Evolutionary conservation across 2,113 vertebrate species (phyloP).

Genomic region (Neolamprologus devosi): DNA sequence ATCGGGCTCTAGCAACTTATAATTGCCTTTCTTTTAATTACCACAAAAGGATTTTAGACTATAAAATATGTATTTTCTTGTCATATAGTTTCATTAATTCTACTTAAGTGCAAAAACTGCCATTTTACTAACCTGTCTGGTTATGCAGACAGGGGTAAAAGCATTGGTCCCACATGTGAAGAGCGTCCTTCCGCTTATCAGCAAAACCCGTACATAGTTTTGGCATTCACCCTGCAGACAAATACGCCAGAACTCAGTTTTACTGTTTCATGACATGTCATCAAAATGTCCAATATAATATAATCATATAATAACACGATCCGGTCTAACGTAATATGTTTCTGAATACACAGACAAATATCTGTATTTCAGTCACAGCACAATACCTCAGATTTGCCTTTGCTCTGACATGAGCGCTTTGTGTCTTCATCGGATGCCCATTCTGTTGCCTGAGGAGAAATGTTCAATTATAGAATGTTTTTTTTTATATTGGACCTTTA

Average conservation of each 20-base stretch:
- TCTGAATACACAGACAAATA: not conserved
- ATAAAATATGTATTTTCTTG: not conserved
- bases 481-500: not conserved
- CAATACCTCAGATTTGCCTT: slow-evolving; percentile 90
- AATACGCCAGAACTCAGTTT: not conserved
- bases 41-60: not conserved
- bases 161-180: slow-evolving; percentile 93
- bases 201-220: slow-evolving; percentile 90
- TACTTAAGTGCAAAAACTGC: not conserved
- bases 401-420: slow-evolving; percentile 88
- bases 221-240: slow-evolving; percentile 87
- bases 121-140: slow-evolving; percentile 73
- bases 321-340: not conserved
- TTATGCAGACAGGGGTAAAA: slow-evolving; percentile 85
- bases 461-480: not conserved
- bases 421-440: slow-evolving; percentile 90
- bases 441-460: slow-evolving; percentile 75
- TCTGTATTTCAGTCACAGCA: not conserved
- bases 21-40: not conserved
- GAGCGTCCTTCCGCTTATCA: slow-evolving; percentile 77
- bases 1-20: not conserved
- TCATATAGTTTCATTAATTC: not conserved
- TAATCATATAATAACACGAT: not conserved
- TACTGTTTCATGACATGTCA: not conserved
- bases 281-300: not conserved